Evolutionary conservation across 2,797 vertebrate genomes (phyloP).

Genomic region (Morus bassanus): DNA sequence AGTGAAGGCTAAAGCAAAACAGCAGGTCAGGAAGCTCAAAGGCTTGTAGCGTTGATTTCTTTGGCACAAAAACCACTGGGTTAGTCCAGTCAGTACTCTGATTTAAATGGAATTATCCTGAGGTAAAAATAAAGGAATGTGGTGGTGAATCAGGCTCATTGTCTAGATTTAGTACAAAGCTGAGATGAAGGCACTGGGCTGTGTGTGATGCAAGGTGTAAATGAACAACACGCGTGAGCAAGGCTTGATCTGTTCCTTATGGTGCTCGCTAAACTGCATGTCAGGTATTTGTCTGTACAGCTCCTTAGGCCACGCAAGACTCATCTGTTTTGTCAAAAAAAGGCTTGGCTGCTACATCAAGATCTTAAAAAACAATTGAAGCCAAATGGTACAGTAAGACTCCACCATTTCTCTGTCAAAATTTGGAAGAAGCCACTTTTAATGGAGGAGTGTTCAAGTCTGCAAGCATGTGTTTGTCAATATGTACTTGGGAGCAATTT

Average conservation of each 20-base stretch:
- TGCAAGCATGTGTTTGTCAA: background rate
- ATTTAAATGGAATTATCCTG: conserved; percentile 63
- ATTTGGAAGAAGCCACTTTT: background rate
- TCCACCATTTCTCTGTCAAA: background rate
- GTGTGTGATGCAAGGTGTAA: conserved; percentile 30
- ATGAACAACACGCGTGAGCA: conserved; percentile 38
- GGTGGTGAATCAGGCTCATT: conserved; percentile 44
- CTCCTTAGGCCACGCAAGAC: background rate
- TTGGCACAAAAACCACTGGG: conserved; percentile 49
- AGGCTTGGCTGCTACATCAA: background rate
- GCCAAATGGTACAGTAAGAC: background rate
- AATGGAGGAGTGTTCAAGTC: background rate
- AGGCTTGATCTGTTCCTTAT: conserved; percentile 2
- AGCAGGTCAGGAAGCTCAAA: conserved; percentile 67
- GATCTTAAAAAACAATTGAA: background rate
- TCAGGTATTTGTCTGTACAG: background rate
- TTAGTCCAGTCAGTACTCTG: conserved; percentile 44
- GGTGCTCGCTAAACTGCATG: accelerated
- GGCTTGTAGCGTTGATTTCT: conserved; percentile 48
- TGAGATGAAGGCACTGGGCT: background rate
- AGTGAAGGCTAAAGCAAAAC: conserved; percentile 61
- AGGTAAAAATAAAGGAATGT: conserved; percentile 64
- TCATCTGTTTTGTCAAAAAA: background rate
- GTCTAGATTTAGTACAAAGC: background rate
- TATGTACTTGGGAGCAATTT: background rate